Evolutionary conservation across 2,888 invertebrate species (phyloP), one percentile per base, ranked within the genome.

Genomic region (Sminthurinus aureus): DNA sequence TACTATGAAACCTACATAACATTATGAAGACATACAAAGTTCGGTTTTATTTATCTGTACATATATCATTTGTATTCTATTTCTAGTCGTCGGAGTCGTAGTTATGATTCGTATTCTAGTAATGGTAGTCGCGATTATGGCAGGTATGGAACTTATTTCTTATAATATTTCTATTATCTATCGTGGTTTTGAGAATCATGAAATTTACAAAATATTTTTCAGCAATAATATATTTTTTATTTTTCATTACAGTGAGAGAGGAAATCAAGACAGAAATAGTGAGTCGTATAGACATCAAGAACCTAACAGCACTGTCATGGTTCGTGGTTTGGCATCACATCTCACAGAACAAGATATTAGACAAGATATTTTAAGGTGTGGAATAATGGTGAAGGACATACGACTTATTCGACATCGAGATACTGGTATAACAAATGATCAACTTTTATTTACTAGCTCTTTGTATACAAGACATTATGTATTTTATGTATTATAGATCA

Each of bases 401-500:
- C 93, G 96, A 74, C 91, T 96, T 69, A 96, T 96, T 90, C 92
- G 96, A 89, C 94, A 95, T 91, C 94, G 94, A 91, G 94, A 95
- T 90, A 95, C 96, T 93, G 95, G 95, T 95, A 94, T 20, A 38
- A 38, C 38, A 38, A 38, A 38, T 64, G 15, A 18, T 64, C 64
- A 15, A 64, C 3, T n/a, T 64, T 64, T 64, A 18, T 64, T 64
- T 64, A 64, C 9, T 20, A 22, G 69, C n/a, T 12, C 69, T 69
- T n/a, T 75, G n/a, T 75, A 38, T 77, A 58, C 52, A 38, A 50
- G 67, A 9, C 51, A 6, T 13, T 38, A 77, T 51, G 51, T 9
- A 58, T 78, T 2, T 38, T 78, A 15, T 69, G 18, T 20, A 51
- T 4, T 69, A 13, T 26, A 38, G 51, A 71, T 1, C 12, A 71